Conservation (phyloP, 2,113 vertebrate species). For the Struthidea cinerea region DNA sequence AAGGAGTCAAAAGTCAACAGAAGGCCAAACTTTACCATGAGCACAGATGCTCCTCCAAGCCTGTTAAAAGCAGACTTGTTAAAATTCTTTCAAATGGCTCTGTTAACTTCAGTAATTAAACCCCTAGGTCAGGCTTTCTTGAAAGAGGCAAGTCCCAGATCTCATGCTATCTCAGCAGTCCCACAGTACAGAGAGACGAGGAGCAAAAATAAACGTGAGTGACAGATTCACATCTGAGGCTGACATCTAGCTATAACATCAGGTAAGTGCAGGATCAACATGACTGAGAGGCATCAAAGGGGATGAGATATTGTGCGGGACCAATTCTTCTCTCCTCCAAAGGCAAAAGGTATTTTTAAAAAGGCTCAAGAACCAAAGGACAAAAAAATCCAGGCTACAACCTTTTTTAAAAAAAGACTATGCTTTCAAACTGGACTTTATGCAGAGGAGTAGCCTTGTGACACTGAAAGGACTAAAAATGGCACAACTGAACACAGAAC, state of each 20-base stretch:
- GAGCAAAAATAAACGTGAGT: not conserved
- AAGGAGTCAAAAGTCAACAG: not conserved
- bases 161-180: not conserved
- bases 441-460: not conserved
- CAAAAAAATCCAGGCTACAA: not conserved
- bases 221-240: slow-evolving; percentile 49
- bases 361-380: not conserved
- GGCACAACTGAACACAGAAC: not conserved
- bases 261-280: slow-evolving; percentile 33
- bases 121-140: not conserved
- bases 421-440: not conserved
- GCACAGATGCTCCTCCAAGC: not conserved
- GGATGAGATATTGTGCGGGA: not conserved
- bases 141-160: not conserved
- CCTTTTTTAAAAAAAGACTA: not conserved
- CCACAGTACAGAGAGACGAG: fast-evolving
- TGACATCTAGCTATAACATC: slow-evolving; percentile 56
- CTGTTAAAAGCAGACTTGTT: not conserved
- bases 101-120: not conserved
- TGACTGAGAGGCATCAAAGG: not conserved
- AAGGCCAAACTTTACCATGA: not conserved
- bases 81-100: not conserved
- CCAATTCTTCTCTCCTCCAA: not conserved
- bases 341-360: not conserved
- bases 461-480: not conserved